Percentiles rank a stretch among this genome's conserved stretches.
phyloP scores from a whole-genome alignment of 2,888 invertebrate genomes.

The Oligia latruncula region DNA sequence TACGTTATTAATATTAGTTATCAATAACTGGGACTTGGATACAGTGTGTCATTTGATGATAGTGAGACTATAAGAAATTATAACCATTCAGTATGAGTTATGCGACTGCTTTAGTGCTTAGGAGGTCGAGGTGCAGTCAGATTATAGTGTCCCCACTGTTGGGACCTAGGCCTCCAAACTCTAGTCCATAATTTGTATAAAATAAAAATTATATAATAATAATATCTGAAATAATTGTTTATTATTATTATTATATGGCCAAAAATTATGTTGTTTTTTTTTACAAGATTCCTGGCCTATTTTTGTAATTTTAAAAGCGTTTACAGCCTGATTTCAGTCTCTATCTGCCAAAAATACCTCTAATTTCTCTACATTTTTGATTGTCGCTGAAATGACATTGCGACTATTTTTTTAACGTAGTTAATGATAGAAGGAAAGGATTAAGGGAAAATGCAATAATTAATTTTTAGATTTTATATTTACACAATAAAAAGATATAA shows the following conservation, averaged over 20 bases:
- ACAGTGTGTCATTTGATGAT: not conserved
- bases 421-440: not conserved
- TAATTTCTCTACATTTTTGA: no score
- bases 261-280: not conserved
- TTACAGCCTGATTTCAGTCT: no score
- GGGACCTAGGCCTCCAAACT: no score
- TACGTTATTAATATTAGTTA: not conserved
- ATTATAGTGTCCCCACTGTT: not conserved
- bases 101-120: no score
- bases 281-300: not conserved
- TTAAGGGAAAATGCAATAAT: slow-evolving; percentile 25
- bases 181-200: not conserved
- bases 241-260: not conserved
- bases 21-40: not conserved
- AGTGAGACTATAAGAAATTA: not conserved
- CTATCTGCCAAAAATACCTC: no score
- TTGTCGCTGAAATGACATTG: no score
- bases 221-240: no score
- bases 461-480: slow-evolving; percentile 48
- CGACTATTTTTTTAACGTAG: no score
- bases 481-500: slow-evolving; percentile 59
- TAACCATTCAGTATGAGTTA: not conserved
- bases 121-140: not conserved
- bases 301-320: no score
- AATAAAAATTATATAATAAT: no score